phyloP scores from a whole-genome alignment of 2,888 invertebrate genomes.

The Callinectes sapidus region DNA sequence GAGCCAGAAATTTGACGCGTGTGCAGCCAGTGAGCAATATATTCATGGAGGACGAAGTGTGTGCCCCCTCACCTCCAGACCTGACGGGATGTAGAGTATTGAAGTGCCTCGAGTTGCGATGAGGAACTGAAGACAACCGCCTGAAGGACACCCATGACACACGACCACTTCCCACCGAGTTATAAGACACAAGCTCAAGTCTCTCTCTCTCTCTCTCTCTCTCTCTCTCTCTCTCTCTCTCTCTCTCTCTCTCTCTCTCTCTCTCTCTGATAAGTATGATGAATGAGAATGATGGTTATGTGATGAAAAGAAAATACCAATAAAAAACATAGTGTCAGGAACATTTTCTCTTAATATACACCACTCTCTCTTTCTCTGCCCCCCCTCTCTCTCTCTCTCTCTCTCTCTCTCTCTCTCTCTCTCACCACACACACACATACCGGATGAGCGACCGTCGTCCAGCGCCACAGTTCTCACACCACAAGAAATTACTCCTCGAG shows the following conservation, averaged over 20 bases:
- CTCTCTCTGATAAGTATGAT: neutral
- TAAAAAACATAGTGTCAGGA: neutral
- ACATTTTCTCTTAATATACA: no score
- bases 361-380: constrained; percentile 38
- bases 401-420: constrained; percentile 35
- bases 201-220: constrained; percentile 21
- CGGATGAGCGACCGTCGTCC: constrained; percentile 11
- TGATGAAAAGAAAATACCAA: no score
- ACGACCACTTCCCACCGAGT: neutral
- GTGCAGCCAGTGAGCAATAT: neutral
- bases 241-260: constrained; percentile 4
- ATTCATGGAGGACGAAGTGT: neutral
- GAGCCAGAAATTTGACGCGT: neutral
- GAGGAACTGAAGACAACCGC: neutral
- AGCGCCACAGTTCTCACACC: constrained; percentile 41
- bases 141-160: neutral
- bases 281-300: no score
- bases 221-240: neutral
- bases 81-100: neutral
- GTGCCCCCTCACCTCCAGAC: neutral
- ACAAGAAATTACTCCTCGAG: constrained; percentile 41
- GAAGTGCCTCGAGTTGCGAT: neutral
- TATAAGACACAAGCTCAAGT: neutral
- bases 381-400: constrained; percentile 36
- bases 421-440: neutral